A percentile compares a stretch with the other conserved stretches of the same genome.
Conservation (phyloP, 2,113 vertebrate species). For the Machaerirhynchus nigripectus region DNA sequence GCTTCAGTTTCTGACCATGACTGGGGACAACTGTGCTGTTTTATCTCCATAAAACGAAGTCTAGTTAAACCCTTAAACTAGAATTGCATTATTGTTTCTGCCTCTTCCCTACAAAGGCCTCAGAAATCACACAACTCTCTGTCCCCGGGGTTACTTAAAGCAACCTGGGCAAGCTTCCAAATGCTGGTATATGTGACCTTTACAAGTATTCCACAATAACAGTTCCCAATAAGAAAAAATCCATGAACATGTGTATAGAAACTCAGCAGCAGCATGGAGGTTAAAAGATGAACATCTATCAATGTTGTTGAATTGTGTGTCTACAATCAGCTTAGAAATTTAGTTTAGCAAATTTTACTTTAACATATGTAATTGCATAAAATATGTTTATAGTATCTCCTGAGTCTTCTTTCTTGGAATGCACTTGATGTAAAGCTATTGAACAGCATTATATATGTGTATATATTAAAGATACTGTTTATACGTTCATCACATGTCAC, state of each 20-base stretch:
- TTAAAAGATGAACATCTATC: background rate
- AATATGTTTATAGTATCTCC: background rate
- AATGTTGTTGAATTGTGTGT: background rate
- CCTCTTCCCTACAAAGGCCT: background rate
- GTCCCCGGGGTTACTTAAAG: conserved; percentile 38
- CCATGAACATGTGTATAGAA: background rate
- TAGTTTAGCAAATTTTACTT: background rate
- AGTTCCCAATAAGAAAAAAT: conserved; percentile 29
- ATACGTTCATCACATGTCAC: background rate
- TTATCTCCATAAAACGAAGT: background rate
- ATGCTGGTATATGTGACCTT: conserved; percentile 48
- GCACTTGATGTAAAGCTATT: background rate
- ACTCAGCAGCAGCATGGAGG: background rate
- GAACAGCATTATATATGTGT: background rate
- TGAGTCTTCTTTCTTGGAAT: background rate
- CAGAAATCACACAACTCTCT: background rate
- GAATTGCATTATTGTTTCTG: background rate
- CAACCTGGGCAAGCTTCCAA: conserved; percentile 55
- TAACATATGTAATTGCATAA: background rate
- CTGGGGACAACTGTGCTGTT: background rate
- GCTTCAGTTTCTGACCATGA: background rate
- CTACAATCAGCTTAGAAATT: background rate
- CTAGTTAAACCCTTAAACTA: background rate
- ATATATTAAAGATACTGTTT: background rate
- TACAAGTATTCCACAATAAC: conserved; percentile 19